Evolutionary conservation across 1,140 invertebrate genomes (phyloP), one percentile per base, ranked within the genome.

Genomic region (Rhopalosiphum maidis): DNA sequence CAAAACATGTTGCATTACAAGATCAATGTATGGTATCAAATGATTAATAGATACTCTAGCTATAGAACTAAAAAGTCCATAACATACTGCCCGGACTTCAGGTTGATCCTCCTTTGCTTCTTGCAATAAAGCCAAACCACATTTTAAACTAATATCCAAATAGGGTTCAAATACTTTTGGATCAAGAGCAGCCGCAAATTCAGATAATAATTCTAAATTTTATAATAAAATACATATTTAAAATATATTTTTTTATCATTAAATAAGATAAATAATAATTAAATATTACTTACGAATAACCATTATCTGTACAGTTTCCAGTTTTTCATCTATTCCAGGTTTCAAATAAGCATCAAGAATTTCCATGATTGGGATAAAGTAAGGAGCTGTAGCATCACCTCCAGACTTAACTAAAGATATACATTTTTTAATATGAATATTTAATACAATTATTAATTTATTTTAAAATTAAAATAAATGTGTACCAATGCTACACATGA

Each of bases 401-500:
- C 91, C 91, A 55, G 91, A 83, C 30, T 93, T 93, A 86, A 93
- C 91, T 93, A 25, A 41, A 90, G 6, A 83, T 7, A 43, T 46
- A 60, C 4, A 90, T 90, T 55, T 41, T 68, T 55, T 60, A 3
- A 18, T 11, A 9, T 43, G 9, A 54, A 21, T 41, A n/a, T 51
- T 48, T 35, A 87, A n/a, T n/a, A 87, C 15, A 85, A 87, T 48
- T n/a, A 23, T 8, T 89, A 25, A 89, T 35, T 51, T 41, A 30
- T 25, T 43, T 43, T 11, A 43, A 86, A 90, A 55, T 8, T 41
- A 60, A 88, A 43, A 90, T 37, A 48, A 30, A 2, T n/a, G n/a
- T 86, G n/a, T 93, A 93, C 91, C 91, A 41, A 93, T 86, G 41
- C 91, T 93, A 86, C 91, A 93, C 91, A 93, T 93, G 15, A 93